Percentiles rank a stretch among this genome's conserved stretches.
These are phyloP conservation scores for Tipula lateralis DNA, from an alignment of 2,888 invertebrate genomes.

Conservation along the genomic window DNA sequence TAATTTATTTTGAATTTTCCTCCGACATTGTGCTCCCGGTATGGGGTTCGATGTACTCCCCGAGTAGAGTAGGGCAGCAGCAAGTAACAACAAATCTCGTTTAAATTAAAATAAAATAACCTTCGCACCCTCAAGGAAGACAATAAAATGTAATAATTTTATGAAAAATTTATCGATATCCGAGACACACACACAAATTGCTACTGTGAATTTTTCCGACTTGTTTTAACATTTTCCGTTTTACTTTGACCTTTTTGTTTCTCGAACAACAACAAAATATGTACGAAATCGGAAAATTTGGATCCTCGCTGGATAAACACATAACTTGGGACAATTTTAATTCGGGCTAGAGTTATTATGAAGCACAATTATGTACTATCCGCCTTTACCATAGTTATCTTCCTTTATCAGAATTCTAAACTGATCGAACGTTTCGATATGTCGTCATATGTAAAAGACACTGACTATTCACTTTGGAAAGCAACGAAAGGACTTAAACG, in stretches of 20 bases:
- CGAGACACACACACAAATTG: background rate
- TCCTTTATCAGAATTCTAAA: too few relatives aligned
- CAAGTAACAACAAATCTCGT: background rate
- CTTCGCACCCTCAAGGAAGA: slow-evolving; percentile 19
- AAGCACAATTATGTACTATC: too few relatives aligned
- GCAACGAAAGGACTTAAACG: too few relatives aligned
- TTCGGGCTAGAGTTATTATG: too few relatives aligned
- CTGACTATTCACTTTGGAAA: too few relatives aligned
- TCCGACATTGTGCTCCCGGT: background rate
- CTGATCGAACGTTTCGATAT: too few relatives aligned
- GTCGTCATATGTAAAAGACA: too few relatives aligned
- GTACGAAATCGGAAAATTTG: background rate
- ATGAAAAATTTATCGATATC: background rate
- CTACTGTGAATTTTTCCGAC: background rate
- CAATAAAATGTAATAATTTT: background rate
- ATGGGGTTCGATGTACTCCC: background rate
- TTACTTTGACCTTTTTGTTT: background rate
- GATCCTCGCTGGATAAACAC: background rate
- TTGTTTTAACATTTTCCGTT: background rate
- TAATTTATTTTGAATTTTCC: background rate
- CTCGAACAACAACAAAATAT: background rate
- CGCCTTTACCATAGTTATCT: too few relatives aligned
- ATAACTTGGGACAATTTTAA: too few relatives aligned
- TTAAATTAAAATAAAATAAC: background rate
- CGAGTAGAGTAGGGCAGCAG: background rate